A percentile compares a stretch with the other conserved stretches of the same genome.
Evolutionary conservation across 2,797 vertebrate species (phyloP).

Genomic region (Centropyge bicolor): DNA sequence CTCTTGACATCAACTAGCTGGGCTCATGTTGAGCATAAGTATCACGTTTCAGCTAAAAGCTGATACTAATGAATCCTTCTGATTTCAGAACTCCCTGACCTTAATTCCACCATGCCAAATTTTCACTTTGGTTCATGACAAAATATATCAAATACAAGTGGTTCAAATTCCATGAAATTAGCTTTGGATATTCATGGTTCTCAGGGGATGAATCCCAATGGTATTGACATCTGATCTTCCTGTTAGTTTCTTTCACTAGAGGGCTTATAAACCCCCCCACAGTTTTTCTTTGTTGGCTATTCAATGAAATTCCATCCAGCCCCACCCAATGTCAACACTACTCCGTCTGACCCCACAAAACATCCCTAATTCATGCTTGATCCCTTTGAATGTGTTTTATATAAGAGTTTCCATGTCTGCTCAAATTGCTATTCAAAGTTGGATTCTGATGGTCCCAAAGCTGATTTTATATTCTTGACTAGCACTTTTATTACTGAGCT

Average conservation of each 20-base stretch:
- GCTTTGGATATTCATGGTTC: background rate
- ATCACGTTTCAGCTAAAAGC: background rate
- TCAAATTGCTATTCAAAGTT: background rate
- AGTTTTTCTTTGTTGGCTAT: background rate
- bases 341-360: too few relatives aligned
- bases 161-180: background rate
- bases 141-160: background rate
- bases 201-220: background rate
- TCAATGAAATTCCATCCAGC: background rate
- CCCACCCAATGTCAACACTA: background rate
- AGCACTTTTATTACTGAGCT: background rate
- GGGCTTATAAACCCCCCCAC: background rate
- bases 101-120: too few relatives aligned
- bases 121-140: background rate
- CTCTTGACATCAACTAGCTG: background rate
- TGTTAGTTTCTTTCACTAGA: background rate
- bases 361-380: background rate
- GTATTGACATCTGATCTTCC: background rate
- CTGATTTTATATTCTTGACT: background rate
- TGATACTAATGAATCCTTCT: background rate
- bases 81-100: background rate
- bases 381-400: slow-evolving; percentile 4
- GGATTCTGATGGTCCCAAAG: background rate
- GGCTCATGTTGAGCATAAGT: too few relatives aligned
- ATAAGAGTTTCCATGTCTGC: background rate